phyloP scores from a whole-genome alignment of 2,888 invertebrate genomes.

The Dyspetes luteomarginatus region DNA sequence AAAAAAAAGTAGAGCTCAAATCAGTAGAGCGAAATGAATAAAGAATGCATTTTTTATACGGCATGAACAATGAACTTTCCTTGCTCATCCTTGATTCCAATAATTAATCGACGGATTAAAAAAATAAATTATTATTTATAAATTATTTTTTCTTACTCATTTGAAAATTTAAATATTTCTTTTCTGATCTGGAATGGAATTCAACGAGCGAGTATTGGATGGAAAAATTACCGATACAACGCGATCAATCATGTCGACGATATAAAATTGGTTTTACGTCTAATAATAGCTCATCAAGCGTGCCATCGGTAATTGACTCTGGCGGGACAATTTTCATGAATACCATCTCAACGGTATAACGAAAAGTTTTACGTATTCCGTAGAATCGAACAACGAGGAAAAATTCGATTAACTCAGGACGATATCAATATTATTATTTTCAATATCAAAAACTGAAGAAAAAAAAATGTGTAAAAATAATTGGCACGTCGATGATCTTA shows the following conservation, averaged over 20 bases:
- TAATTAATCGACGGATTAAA: not conserved
- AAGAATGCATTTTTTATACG: conserved; percentile 45
- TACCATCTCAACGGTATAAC: conserved; percentile 3
- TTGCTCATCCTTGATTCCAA: not conserved
- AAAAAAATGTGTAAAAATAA: not conserved
- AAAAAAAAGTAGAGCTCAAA: conserved; percentile 20
- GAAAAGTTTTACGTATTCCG: not conserved
- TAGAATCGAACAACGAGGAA: conserved; percentile 17
- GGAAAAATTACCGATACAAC: conserved; percentile 42
- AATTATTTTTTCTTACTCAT: not conserved
- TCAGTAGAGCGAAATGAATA: conserved; percentile 40
- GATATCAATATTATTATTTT: conserved; percentile 1
- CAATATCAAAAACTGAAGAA: not conserved
- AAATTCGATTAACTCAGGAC: conserved; percentile 1
- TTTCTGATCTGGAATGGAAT: not conserved
- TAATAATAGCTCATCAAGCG: conserved; percentile 61
- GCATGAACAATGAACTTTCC: too few relatives aligned
- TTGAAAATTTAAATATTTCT: not conserved
- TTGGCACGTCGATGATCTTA: too few relatives aligned
- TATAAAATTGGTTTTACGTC: conserved; percentile 63
- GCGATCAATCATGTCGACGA: conserved; percentile 62
- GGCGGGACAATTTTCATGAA: conserved; percentile 57
- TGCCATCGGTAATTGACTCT: conserved; percentile 59
- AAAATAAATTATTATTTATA: not conserved
- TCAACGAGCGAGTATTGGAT: not conserved